Base-by-base conservation (phyloP, 1,140 invertebrate genomes). In the Brevipalpus yothersi region DNA sequence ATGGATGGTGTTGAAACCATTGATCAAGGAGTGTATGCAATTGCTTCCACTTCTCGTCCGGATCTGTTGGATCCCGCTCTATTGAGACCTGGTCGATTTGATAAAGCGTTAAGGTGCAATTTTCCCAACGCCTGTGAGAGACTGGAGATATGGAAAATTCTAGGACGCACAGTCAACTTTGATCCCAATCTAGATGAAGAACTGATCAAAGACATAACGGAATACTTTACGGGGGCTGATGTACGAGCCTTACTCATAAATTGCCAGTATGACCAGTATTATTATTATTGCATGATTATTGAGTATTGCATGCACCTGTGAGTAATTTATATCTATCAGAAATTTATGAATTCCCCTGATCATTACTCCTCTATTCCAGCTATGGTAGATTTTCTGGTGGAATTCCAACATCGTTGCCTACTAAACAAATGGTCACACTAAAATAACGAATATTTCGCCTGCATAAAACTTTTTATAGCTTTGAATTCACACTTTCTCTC, bases 51-150 rank as follows among this genome's bases (percentile, higher is more conserved):
- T 15, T 91, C 86, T 47, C 76, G 93, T 54, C 91, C 93, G 2
- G 93, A 97, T 74, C 76, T 97, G 15, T 78, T 97, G 41, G 93
- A 97, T 76, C 86, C 88, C 1, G 93, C 93, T 10, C 72, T 98
- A 57, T 73, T 97, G 23, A 77, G 93, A 62, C 90, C 92, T 8
- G 94, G 93, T 13, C 75, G 92, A 64, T 78, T 96, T 60, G 88
- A 93, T 72, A 78, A 79, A 53, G 76, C 80, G 61, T 69, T 92
- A 1, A 76, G 82, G 64, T 88, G 85, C 70, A 75, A 78, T 13
- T 67, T 87, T 58, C 89, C 89, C 1, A 71, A 78, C 66, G 60
- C 75, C 68, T 64, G 65, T 4, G 82, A 80, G 40, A 75, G 84
- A 53, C 60, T 77, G 45, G 77, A 80, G 66, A 86, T 88, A 59